Conservation (phyloP, 2,113 vertebrate species). For the Cromileptes altivelis region DNA sequence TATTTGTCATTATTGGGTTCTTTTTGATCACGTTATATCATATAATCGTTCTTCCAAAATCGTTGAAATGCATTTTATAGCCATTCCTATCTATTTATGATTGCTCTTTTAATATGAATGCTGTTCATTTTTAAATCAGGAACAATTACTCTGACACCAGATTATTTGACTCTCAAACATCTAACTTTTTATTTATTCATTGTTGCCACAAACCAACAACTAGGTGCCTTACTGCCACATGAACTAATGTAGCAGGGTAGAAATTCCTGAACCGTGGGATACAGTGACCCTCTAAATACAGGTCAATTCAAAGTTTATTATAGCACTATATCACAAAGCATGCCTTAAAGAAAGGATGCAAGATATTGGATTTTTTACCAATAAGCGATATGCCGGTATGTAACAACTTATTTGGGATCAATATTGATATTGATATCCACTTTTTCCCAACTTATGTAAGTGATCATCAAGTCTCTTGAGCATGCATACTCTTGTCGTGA, state of each 20-base stretch:
- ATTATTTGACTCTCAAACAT: background rate
- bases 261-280: background rate
- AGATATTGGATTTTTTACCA: too few relatives aligned
- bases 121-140: background rate
- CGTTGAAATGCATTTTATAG: background rate
- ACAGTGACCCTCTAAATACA: too few relatives aligned
- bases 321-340: background rate
- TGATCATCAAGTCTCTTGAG: too few relatives aligned
- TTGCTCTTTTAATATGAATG: background rate
- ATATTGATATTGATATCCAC: too few relatives aligned
- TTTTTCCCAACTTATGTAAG: too few relatives aligned
- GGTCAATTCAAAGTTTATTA: too few relatives aligned
- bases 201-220: background rate
- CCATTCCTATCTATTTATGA: background rate
- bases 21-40: background rate
- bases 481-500: too few relatives aligned
- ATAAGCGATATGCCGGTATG: too few relatives aligned
- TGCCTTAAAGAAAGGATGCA: too few relatives aligned
- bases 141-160: background rate
- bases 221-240: too few relatives aligned
- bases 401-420: too few relatives aligned
- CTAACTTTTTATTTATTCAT: background rate
- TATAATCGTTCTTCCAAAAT: background rate
- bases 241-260: background rate
- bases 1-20: background rate